Base-by-base conservation (phyloP, 2,888 invertebrate species). In the Ophraella communa region DNA sequence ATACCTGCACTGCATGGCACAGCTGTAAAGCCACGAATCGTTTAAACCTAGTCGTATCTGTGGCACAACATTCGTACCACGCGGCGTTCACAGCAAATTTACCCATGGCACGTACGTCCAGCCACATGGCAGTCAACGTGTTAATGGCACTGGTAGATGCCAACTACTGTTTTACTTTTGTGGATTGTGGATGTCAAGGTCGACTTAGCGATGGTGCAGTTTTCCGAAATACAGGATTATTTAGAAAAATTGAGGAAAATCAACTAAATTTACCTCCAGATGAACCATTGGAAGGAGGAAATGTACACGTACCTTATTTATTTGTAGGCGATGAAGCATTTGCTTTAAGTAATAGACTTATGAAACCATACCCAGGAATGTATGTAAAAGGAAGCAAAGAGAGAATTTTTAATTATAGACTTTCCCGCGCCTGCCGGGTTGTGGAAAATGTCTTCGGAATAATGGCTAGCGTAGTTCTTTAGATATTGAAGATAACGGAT, bases 311-410 rank as follows among this genome's bases (percentile, higher is more conserved):
- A 17, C 54, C 54, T 20, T 65, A 60, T 39, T 49, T 59, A 24
- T 65, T 67, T 54, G 44, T 65, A 30, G 62, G 35, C 1, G 67
- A 67, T 60, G 67, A 85, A 84, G 39, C 72, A 80, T 75, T 14
- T 14, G 18, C 2, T 23, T 47, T 23, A 64, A 44, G 23, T 44
- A 35, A 44, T 21, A 35, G 49, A 54, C 30, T 67, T 18, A 14
- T 67, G 39, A 68, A 68, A 62, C 64, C 65, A n/a, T 67, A 47
- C 45, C 44, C 24, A 24, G 24, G 24, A 57, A 18, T 58, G 39
- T 53, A 53, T 14, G 11, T 24, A n/a, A 60, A 63, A 54, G 56
- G 44, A 2, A 47, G 33, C 23, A 30, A 3, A n/a, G 21, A 65
- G 54, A 52, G 66, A 58, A 59, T 67, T 45, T 70, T 66, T 49